Conservation (phyloP, 1,140 invertebrate genomes). For the Caenorhabditis brenneri region DNA sequence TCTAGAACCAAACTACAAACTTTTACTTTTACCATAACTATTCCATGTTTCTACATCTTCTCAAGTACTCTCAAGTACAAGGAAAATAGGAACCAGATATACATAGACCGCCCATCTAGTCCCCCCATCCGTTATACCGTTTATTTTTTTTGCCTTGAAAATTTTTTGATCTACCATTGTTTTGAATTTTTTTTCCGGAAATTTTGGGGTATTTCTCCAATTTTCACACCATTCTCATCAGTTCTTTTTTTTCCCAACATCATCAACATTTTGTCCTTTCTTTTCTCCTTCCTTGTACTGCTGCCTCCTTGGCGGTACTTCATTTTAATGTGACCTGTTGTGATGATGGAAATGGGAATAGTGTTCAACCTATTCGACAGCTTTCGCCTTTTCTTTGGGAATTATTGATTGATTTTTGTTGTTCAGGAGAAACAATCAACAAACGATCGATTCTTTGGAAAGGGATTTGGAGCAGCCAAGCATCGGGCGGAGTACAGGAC, state of each 20-base stretch:
- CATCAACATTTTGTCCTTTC: background rate
- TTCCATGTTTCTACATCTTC: too few species aligned
- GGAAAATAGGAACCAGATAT: too few species aligned
- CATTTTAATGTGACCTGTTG: conserved; percentile 43
- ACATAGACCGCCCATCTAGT: too few species aligned
- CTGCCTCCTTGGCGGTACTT: background rate
- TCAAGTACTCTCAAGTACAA: too few species aligned
- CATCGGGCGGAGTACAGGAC: background rate
- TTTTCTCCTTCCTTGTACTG: background rate
- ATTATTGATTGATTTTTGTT: background rate
- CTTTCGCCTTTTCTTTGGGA: background rate
- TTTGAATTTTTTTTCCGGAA: background rate
- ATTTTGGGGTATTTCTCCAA: too few species aligned
- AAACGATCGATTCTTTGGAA: too few species aligned
- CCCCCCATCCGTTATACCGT: too few species aligned
- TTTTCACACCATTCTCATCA: background rate
- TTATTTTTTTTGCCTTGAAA: too few species aligned
- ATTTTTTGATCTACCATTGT: background rate
- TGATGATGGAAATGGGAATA: background rate
- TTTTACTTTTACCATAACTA: too few species aligned
- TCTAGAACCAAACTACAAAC: too few species aligned
- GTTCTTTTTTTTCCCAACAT: background rate
- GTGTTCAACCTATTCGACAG: conserved; percentile 8
- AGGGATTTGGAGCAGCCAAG: too few species aligned
- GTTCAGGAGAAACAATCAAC: background rate